Base-by-base conservation (phyloP, 2,888 invertebrate species). In the Chrysopilus asiliformis region DNA sequence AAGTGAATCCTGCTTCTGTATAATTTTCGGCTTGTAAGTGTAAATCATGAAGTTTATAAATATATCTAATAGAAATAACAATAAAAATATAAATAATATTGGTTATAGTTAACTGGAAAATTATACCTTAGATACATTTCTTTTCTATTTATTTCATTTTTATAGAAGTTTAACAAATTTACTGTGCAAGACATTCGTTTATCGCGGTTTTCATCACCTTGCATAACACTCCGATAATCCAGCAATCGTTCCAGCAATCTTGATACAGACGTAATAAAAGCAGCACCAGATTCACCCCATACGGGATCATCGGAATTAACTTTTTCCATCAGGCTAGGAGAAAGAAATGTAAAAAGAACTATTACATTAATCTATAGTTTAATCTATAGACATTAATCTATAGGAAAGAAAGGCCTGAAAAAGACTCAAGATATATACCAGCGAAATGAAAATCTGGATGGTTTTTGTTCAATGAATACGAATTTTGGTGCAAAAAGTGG, bases 131-230 rank as follows among this genome's bases (percentile, higher is more conserved):
- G 67, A 62, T 94, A 95, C 87, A 94, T 90, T 63, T 93, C 91
- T 52, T 90, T 86, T 16, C 91, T 74, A 53, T 93, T 89, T 47
- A 91, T 89, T 66, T 93, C 91, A 57, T 87, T 89, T 60, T 91
- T 90, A 68, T 94, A 94, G 60, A 94, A 95, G 55, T 93, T 91
- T 58, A 94, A 68, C 45, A 95, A 68, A 63, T 94, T 94, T 38
- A 93, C 90, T 4, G 93, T 94, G 56, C 93, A 94, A 1, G 90
- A 89, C 91, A 94, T 94, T 41, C 90, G 70, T 57, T 93, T 94
- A 57, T 93, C 91, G 22, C 89, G 70, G 58, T 93, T 91, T 56
- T 94, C 93, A 50, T 93, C 90, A 12, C 91, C 91, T 57, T 91
- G 89, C 67, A 91, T 86, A 2, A 94, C 91, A 51, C 87, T 87